Percentiles rank a stretch among this genome's conserved stretches.
phyloP scores from a whole-genome alignment of 2,113 vertebrate species.

The Dasyornis broadbenti region DNA sequence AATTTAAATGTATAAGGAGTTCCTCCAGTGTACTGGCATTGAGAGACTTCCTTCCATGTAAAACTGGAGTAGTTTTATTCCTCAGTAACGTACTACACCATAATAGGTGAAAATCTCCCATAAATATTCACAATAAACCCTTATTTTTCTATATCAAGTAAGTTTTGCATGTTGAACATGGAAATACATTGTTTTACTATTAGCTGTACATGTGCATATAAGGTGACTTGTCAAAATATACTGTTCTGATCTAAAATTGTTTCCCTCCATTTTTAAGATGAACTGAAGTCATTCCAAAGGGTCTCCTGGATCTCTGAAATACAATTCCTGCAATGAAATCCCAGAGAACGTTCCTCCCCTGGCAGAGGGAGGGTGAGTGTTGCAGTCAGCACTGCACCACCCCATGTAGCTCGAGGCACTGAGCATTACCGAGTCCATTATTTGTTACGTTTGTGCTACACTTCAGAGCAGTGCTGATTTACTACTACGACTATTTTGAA shows the following conservation, averaged over 20 bases:
- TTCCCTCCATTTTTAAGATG: not conserved
- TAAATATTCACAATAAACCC: not conserved
- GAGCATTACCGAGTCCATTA: not conserved
- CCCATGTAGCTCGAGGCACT: not conserved
- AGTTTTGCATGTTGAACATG: not conserved
- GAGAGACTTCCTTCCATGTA: not conserved
- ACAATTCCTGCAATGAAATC: not conserved
- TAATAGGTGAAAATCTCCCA: not conserved
- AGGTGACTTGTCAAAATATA: not conserved
- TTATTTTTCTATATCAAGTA: not conserved
- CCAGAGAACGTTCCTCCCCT: not conserved
- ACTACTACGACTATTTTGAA: not conserved
- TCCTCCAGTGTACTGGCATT: not conserved
- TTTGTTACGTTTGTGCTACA: not conserved
- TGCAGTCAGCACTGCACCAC: not conserved
- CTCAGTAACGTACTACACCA: not conserved
- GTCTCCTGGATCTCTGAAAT: not conserved
- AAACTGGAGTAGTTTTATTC: not conserved
- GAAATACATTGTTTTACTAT: not conserved
- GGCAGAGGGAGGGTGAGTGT: not conserved
- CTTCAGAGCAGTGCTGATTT: not conserved
- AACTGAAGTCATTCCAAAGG: not conserved
- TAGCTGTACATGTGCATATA: not conserved
- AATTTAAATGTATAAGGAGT: not conserved
- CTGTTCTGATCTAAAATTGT: not conserved